Conservation (phyloP, 64 coral and sea anemone species). For the Hydrozoanthus tunicans region DNA sequence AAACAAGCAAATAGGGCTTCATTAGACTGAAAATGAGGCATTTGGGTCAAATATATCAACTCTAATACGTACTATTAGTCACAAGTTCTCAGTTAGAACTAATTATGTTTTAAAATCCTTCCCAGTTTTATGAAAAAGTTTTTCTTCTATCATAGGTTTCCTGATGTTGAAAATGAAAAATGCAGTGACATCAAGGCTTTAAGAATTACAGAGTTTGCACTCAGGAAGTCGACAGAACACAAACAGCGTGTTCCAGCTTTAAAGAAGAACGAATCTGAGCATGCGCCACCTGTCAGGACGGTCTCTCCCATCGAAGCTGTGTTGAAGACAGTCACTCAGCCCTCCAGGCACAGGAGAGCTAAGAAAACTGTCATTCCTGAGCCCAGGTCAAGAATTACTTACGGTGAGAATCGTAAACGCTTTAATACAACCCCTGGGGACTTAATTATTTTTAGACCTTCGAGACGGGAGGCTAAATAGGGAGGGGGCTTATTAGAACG, state of each 20-base stretch:
- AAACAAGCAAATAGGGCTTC: too few relatives aligned
- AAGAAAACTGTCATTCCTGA: neutral
- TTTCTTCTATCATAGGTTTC: neutral
- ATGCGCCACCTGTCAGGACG: neutral
- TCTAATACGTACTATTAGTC: neutral
- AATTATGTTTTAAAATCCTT: neutral
- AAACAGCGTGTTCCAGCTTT: neutral
- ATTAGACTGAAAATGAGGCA: too few relatives aligned
- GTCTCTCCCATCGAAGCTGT: constrained; percentile 27
- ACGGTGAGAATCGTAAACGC: neutral
- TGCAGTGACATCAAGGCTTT: constrained; percentile 9
- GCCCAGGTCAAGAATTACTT: neutral
- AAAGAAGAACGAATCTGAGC: neutral
- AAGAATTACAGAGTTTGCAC: constrained; percentile 36
- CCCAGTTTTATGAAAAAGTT: too few relatives aligned
- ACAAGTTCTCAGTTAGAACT: neutral
- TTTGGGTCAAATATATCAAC: too few relatives aligned
- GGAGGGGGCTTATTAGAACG: too few relatives aligned
- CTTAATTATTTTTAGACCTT: neutral
- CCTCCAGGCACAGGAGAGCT: neutral
- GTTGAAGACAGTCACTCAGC: constrained; percentile 4
- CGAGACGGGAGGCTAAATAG: neutral
- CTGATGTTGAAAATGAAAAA: neutral
- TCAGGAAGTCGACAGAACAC: constrained; percentile 45
- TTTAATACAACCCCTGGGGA: too few relatives aligned